Conservation (phyloP, 2,888 invertebrate species). For the Asteroscopus sphinx region DNA sequence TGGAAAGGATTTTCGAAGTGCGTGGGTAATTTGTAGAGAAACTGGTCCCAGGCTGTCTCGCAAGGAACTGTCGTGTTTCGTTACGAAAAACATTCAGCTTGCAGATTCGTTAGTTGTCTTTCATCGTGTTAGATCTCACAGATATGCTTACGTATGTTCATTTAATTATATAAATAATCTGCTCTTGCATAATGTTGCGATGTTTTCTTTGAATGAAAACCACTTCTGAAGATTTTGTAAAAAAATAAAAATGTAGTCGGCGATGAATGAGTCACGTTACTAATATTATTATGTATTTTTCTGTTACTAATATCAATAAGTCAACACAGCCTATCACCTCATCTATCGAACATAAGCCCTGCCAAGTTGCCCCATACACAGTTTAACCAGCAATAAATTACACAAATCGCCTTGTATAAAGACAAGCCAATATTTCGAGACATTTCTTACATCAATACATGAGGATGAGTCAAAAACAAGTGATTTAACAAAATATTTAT, state of each 20-base stretch:
- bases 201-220: conserved; percentile 26
- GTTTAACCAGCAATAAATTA: conserved; percentile 33
- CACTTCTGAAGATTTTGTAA: conserved; percentile 11
- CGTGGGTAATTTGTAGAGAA: neutral
- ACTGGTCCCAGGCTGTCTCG: conserved; percentile 37
- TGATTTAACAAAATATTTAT: conserved; percentile 39
- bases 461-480: conserved; percentile 45
- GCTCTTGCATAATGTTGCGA: neutral
- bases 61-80: neutral
- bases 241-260: conserved; percentile 21
- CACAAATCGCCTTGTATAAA: conserved; percentile 26
- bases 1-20: conserved; percentile 1
- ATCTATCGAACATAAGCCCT: neutral
- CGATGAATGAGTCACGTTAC: conserved; percentile 38
- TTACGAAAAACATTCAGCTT: conserved; percentile 7
- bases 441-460: conserved; percentile 34
- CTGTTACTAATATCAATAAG: conserved; percentile 25
- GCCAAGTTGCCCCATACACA: conserved; percentile 20
- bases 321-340: conserved; percentile 17
- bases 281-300: too few relatives aligned
- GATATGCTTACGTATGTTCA: neutral
- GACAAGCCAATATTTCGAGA: conserved; percentile 20
- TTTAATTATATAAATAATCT: neutral
- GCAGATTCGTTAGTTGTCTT: neutral
- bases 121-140: neutral